Percentiles rank a stretch among this genome's conserved stretches.
Conservation (phyloP, 2,888 invertebrate genomes). For the Octonoba sinensis region DNA sequence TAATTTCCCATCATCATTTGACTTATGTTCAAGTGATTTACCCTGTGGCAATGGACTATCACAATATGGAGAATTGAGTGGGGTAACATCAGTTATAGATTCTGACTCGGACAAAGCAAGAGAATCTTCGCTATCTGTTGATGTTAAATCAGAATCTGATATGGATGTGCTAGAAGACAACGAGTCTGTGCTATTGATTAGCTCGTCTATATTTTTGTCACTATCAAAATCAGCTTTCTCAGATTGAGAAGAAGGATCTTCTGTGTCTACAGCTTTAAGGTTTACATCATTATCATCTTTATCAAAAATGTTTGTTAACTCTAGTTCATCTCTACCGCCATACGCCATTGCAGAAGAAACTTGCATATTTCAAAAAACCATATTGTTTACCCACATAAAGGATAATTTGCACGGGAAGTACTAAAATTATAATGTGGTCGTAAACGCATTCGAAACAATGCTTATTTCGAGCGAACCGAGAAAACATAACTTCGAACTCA, state of each 20-base stretch:
- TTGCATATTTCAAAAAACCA: neutral
- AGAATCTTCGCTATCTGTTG: conserved; percentile 56
- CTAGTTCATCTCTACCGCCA: conserved; percentile 15
- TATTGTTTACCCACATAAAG: no score
- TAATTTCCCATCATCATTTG: conserved; percentile 4
- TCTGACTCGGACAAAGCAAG: conserved; percentile 60
- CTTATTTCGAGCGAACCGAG: no score
- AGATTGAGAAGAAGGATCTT: no score
- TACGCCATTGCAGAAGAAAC: conserved; percentile 10
- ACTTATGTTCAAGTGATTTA: conserved; percentile 16
- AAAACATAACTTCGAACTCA: no score
- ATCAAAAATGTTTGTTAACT: conserved; percentile 1
- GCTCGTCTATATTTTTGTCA: conserved; percentile 28
- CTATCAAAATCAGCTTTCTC: no score
- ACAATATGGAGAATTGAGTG: conserved; percentile 61
- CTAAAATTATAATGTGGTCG: no score
- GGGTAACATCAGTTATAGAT: conserved; percentile 65
- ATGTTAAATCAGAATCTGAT: conserved; percentile 52
- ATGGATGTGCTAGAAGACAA: conserved; percentile 58
- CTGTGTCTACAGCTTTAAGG: no score
- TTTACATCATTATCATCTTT: neutral
- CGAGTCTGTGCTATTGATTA: conserved; percentile 35
- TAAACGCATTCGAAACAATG: no score
- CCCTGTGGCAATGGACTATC: conserved; percentile 50
- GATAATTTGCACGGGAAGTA: neutral